Evolutionary conservation across 2,888 invertebrate genomes (phyloP), one percentile per base, ranked within the genome.

Genomic region (Dryocosmus kuriphilus): DNA sequence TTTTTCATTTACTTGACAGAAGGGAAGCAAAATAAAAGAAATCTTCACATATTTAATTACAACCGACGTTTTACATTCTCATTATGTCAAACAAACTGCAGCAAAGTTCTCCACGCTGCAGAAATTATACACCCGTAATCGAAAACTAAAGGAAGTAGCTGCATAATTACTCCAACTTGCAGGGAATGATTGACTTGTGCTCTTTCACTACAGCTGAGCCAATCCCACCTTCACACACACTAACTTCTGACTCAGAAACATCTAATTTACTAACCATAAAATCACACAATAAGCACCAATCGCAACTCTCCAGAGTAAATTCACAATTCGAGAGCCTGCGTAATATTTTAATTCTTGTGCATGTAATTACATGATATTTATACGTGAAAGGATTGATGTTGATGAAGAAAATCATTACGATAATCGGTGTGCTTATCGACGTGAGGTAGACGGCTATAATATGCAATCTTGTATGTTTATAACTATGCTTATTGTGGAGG

Each of bases 241-340:
- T n/a, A 51, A 46, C n/a, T 71, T 67, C 19, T 67, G 51, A 30
- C 14, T 51, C n/a, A 32, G 32, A 51, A 71, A 51, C 27, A 32
- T 60, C 51, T 32, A 71, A 71, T 32, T 71, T 71, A 71, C 32
- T 51, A 51, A 55, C 51, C 51, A 71, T 71, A 71, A 71, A 71
- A 51, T 71, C 71, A 51, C 22, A n/a, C 71, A 71, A 71, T 27
- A 51, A 71, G 30, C 30, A 1, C 71, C 51, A 71, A 51, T 71
- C 51, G 71, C 55, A 71, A 71, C n/a, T 71, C 22, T 32, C 2
- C 14, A 30, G 7, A 32, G 46, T 71, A 71, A 51, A 30, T 71
- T 71, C 14, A 51, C 55, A 71, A 51, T 55, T 71, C 32, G 11
- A 71, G 30, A 51, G 51, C n/a, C 51, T 32, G 22, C 22, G 30